Conservation (phyloP, 2,113 vertebrate species). For the Dasyprocta punctata region DNA sequence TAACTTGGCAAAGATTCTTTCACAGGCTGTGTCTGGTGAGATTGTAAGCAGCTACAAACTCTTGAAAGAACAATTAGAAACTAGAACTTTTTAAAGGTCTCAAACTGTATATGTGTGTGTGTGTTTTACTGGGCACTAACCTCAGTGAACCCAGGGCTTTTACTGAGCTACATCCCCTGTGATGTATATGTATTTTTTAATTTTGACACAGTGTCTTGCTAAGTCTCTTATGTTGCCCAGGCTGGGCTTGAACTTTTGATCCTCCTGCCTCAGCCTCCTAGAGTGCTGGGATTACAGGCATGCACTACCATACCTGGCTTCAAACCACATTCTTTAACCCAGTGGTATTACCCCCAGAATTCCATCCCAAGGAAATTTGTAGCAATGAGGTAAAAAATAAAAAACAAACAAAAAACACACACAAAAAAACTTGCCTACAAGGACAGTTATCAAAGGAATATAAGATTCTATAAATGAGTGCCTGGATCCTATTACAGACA, state of each 20-base stretch:
- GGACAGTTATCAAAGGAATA: neutral
- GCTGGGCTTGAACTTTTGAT: neutral
- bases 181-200: neutral
- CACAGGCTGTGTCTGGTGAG: neutral
- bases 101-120: neutral
- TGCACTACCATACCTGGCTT: neutral
- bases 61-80: neutral
- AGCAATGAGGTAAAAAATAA: neutral
- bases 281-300: neutral
- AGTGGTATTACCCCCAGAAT: neutral
- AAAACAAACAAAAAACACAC: neutral
- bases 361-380: neutral
- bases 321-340: neutral
- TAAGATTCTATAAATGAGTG: neutral
- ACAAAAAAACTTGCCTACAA: neutral
- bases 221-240: neutral
- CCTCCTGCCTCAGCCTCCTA: neutral
- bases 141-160: neutral
- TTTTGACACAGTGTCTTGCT: neutral
- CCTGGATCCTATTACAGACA: neutral
- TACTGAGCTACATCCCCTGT: neutral
- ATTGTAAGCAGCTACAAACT: neutral
- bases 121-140: neutral
- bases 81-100: neutral
- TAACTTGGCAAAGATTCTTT: neutral